phyloP scores from a whole-genome alignment of 2,113 vertebrate genomes.

The Leptosomus discolor region DNA sequence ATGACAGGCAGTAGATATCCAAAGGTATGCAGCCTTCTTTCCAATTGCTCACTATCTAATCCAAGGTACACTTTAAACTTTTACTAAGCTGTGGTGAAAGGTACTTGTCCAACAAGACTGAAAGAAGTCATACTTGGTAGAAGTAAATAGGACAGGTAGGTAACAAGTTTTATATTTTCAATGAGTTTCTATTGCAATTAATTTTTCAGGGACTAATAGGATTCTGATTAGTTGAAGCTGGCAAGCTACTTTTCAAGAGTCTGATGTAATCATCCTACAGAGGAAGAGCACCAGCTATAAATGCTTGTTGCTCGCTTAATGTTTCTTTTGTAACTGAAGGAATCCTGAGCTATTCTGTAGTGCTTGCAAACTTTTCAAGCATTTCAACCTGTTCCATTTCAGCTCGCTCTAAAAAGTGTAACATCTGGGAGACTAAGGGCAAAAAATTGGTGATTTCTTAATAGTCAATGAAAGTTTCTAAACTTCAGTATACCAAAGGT shows the following conservation, averaged over 20 bases:
- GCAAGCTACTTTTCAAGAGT: background rate
- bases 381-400: background rate
- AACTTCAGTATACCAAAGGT: background rate
- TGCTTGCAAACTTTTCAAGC: background rate
- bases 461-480: background rate
- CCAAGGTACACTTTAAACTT: background rate
- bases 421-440: background rate
- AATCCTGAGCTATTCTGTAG: background rate
- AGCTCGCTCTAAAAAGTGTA: background rate
- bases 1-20: background rate
- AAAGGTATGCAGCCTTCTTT: conserved; percentile 58
- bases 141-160: background rate
- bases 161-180: background rate
- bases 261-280: background rate
- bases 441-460: background rate
- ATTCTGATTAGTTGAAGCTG: background rate
- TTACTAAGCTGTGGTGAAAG: background rate
- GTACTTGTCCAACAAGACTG: background rate
- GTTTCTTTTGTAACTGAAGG: background rate
- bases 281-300: background rate
- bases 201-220: background rate
- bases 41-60: background rate
- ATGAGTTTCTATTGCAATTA: background rate
- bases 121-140: background rate
- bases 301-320: background rate